A percentile compares a stretch with the other conserved stretches of the same genome.
These are phyloP conservation scores for Drosophila suboccidentalis DNA, from an alignment of 2,888 invertebrate species.

Conservation along the genomic window DNA sequence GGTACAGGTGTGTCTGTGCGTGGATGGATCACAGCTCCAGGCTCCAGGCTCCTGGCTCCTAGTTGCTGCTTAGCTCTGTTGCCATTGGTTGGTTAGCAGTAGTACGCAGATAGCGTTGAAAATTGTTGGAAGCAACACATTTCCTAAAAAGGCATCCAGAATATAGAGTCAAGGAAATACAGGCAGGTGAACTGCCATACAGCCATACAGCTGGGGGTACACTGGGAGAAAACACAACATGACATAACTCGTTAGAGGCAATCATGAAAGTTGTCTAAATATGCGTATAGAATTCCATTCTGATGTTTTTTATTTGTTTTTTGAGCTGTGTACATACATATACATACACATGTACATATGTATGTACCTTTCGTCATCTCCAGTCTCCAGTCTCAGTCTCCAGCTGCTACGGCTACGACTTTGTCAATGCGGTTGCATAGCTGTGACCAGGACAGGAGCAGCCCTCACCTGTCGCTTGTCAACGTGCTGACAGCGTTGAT, in stretches of 20 bases:
- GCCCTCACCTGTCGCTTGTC: conserved; percentile 51
- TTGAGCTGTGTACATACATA: background rate
- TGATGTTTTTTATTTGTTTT: background rate
- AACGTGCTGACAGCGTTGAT: conserved; percentile 75
- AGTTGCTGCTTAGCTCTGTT: background rate
- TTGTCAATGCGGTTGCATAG: conserved; percentile 65
- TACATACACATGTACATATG: background rate
- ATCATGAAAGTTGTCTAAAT: background rate
- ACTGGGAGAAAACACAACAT: conserved; percentile 9
- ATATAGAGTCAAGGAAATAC: background rate
- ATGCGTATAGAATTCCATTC: background rate
- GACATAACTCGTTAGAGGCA: conserved; percentile 1
- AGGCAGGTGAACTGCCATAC: background rate
- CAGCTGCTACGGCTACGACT: conserved; percentile 53
- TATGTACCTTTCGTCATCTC: conserved; percentile 11
- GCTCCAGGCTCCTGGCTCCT: background rate
- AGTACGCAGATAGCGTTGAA: conserved; percentile 57
- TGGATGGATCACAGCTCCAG: background rate
- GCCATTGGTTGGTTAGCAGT: conserved; percentile 28
- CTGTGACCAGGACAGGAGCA: conserved; percentile 43
- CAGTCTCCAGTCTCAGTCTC: conserved; percentile 11
- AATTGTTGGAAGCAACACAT: conserved; percentile 75
- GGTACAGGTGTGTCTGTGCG: conserved; percentile 20
- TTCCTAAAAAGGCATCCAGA: conserved; percentile 39
- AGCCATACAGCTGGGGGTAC: background rate